Evolutionary conservation across 2,113 vertebrate species (phyloP).

Genomic region (Elephas maximus): DNA sequence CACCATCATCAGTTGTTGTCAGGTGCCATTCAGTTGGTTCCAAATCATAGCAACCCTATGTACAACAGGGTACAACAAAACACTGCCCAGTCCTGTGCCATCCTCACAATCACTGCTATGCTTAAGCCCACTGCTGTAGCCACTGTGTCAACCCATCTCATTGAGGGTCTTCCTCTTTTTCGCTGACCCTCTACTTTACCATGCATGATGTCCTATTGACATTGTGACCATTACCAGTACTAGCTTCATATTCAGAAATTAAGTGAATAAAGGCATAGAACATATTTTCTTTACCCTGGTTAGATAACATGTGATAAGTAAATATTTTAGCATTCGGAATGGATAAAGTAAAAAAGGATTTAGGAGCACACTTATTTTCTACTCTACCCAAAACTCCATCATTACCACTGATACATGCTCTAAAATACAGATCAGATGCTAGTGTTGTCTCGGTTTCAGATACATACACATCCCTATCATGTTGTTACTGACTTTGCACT

Average conservation of each 20-base stretch:
- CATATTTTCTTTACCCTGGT: background rate
- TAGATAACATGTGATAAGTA: background rate
- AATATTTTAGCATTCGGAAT: constrained; percentile 2
- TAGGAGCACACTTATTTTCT: background rate
- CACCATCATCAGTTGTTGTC: background rate
- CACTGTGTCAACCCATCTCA: too few relatives aligned
- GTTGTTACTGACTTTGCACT: background rate
- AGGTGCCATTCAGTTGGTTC: too few relatives aligned
- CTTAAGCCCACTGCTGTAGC: too few relatives aligned
- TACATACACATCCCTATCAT: background rate
- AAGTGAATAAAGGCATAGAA: background rate
- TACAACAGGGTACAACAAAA: too few relatives aligned
- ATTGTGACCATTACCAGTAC: background rate
- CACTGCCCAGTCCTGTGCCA: too few relatives aligned
- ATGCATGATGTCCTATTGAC: too few relatives aligned
- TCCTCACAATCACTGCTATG: too few relatives aligned
- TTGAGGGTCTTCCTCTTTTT: too few relatives aligned
- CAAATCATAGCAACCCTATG: too few relatives aligned
- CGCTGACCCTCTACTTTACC: too few relatives aligned
- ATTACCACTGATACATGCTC: background rate
- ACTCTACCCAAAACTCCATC: background rate
- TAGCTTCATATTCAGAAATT: constrained; percentile 23
- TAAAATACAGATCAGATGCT: background rate
- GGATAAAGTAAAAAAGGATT: constrained; percentile 7
- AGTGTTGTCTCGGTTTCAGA: background rate